Evolutionary conservation across 2,888 invertebrate genomes (phyloP).

Genomic region (Horisme vitalbata): DNA sequence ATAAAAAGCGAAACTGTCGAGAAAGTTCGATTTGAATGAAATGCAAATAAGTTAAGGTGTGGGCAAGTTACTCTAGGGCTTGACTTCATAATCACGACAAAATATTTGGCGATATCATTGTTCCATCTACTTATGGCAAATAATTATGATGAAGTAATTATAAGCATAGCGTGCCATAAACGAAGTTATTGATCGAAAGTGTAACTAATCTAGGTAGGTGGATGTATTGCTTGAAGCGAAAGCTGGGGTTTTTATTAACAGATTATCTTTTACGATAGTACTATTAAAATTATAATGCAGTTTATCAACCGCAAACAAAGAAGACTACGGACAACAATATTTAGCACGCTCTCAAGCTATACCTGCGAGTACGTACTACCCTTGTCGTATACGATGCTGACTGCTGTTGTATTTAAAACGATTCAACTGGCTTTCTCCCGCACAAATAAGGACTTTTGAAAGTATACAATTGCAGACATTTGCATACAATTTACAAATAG

Average conservation of each 20-base stretch:
- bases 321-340: conserved; percentile 22
- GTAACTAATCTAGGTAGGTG: conserved; percentile 14
- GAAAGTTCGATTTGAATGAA: conserved; percentile 21
- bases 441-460: conserved; percentile 26
- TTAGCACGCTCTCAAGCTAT: conserved; percentile 14
- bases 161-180: conserved; percentile 25
- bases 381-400: conserved; percentile 11
- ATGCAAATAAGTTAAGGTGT: conserved; percentile 18
- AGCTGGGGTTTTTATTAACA: conserved; percentile 20
- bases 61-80: conserved; percentile 17
- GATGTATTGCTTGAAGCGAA: conserved; percentile 28
- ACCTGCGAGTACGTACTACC: too few species aligned
- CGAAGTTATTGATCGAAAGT: conserved; percentile 30
- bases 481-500: conserved; percentile 16
- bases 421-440: conserved; percentile 23
- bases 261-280: conserved; percentile 25
- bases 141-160: too few species aligned
- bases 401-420: conserved; percentile 5
- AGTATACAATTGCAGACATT: conserved; percentile 15
- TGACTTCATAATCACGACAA: not conserved
- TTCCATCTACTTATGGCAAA: too few species aligned
- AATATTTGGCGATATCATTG: conserved; percentile 6
- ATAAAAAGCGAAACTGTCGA: conserved; percentile 22
- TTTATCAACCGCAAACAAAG: conserved; percentile 9
- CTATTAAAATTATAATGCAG: conserved; percentile 24